Evolutionary conservation across 2,888 invertebrate genomes (phyloP).

Genomic region (Chloroclysta siterata): DNA sequence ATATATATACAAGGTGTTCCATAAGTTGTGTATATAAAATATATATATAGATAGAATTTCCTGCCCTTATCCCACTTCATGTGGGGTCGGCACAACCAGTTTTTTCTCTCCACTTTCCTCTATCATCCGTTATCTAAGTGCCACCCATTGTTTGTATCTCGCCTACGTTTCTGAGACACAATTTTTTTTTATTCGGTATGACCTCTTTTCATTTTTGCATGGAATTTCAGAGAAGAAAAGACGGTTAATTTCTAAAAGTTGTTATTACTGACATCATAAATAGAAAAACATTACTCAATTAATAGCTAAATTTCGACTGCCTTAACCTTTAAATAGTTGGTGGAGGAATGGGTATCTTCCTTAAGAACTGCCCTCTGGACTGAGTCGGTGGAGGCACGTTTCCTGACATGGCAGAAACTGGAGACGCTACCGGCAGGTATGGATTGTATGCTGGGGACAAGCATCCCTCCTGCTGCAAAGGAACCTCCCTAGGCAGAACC

Average conservation of each 20-base stretch:
- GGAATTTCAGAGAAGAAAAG: not conserved
- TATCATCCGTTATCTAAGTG: too few species aligned
- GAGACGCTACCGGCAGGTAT: constrained; percentile 57
- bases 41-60: too few species aligned
- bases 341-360: constrained; percentile 66
- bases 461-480: constrained; percentile 10
- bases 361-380: constrained; percentile 58
- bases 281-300: not conserved
- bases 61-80: too few species aligned
- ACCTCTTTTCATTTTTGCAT: too few species aligned
- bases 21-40: too few species aligned
- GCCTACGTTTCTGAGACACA: too few species aligned
- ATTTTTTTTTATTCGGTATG: too few species aligned
- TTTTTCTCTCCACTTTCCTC: too few species aligned
- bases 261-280: not conserved
- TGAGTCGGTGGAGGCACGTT: constrained; percentile 55
- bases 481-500: constrained; percentile 26
- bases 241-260: not conserved
- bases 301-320: not conserved
- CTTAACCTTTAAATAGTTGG: constrained; percentile 48
- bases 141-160: too few species aligned
- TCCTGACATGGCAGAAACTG: constrained; percentile 53
- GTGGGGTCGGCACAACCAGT: too few species aligned
- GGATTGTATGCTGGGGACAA: constrained; percentile 46
- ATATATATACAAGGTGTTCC: too few species aligned